Conservation (phyloP, 2,113 vertebrate genomes). For the Apodemus sylvaticus region DNA sequence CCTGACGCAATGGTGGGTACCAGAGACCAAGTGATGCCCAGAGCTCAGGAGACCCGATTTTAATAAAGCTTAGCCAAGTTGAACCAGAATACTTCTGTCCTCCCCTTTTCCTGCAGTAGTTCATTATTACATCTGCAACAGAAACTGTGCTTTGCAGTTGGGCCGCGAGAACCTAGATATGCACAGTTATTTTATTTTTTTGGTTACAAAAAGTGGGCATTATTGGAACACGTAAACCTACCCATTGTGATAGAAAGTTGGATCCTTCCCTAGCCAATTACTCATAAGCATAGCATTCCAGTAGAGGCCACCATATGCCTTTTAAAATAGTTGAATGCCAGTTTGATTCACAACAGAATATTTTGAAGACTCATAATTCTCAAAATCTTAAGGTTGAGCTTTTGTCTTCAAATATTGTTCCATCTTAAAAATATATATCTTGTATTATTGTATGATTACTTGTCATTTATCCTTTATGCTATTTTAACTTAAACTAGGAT, state of each 20-base stretch:
- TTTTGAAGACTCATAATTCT: slow-evolving; percentile 29
- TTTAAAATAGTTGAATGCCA: slow-evolving; percentile 38
- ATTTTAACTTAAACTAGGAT: background rate
- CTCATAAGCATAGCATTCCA: background rate
- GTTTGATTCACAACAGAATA: slow-evolving; percentile 40
- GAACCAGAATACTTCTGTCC: slow-evolving; percentile 1
- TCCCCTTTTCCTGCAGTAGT: slow-evolving; percentile 5
- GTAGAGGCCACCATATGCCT: slow-evolving; percentile 18
- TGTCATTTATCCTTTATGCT: background rate
- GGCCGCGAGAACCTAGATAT: slow-evolving; percentile 26
- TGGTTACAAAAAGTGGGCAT: background rate
- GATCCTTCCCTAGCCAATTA: slow-evolving; percentile 38
- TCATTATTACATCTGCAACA: slow-evolving; percentile 15
- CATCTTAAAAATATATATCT: slow-evolving; percentile 48
- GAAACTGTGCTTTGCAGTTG: slow-evolving; percentile 34
- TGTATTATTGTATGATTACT: slow-evolving; percentile 12
- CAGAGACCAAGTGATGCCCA: background rate
- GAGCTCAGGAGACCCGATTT: background rate
- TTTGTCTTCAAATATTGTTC: slow-evolving; percentile 49
- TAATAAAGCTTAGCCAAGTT: slow-evolving; percentile 3
- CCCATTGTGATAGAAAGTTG: slow-evolving; percentile 8
- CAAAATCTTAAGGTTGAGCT: slow-evolving; percentile 22
- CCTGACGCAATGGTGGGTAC: background rate
- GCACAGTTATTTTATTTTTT: slow-evolving; percentile 52
- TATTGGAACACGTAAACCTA: slow-evolving; percentile 43